These are phyloP conservation scores for Myotis lucifugus DNA, from an alignment of 2,113 vertebrate species.

Conservation along the genomic window DNA sequence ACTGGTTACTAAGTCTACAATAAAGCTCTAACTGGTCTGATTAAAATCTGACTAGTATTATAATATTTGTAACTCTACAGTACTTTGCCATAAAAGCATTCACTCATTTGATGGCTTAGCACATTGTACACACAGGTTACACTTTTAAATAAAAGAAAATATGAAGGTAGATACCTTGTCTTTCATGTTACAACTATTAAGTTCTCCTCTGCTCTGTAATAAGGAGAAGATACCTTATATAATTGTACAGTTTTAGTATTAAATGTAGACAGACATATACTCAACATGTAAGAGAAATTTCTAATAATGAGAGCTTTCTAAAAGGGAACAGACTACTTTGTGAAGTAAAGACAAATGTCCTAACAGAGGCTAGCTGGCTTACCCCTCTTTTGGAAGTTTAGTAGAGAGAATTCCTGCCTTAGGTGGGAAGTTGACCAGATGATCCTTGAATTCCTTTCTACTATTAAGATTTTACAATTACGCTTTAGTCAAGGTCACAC, in stretches of 20 bases:
- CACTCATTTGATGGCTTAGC: neutral
- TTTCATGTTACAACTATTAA: neutral
- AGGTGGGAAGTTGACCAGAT: neutral
- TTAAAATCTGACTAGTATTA: constrained; percentile 16
- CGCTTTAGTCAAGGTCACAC: neutral
- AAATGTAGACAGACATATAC: neutral
- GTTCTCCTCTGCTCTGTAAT: neutral
- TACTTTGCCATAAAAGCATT: constrained; percentile 42
- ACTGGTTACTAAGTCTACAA: constrained; percentile 33
- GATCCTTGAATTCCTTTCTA: constrained; percentile 19
- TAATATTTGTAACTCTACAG: neutral
- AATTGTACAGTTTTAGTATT: neutral
- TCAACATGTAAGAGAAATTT: constrained; percentile 14
- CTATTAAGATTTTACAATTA: neutral
- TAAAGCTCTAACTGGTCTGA: constrained; percentile 11
- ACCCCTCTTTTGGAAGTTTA: neutral
- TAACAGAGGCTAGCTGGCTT: neutral
- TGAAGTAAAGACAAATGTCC: constrained; percentile 25
- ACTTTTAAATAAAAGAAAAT: constrained; percentile 18
- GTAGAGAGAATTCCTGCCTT: neutral
- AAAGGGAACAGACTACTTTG: neutral
- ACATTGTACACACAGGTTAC: constrained; percentile 42
- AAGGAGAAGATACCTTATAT: neutral
- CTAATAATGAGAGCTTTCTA: constrained; percentile 5
- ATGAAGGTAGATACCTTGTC: neutral